Percentiles rank a stretch among this genome's conserved stretches.
These are phyloP conservation scores for Zhuqinia jingwanae DNA, from an alignment of 2,888 invertebrate genomes.

Conservation along the genomic window DNA sequence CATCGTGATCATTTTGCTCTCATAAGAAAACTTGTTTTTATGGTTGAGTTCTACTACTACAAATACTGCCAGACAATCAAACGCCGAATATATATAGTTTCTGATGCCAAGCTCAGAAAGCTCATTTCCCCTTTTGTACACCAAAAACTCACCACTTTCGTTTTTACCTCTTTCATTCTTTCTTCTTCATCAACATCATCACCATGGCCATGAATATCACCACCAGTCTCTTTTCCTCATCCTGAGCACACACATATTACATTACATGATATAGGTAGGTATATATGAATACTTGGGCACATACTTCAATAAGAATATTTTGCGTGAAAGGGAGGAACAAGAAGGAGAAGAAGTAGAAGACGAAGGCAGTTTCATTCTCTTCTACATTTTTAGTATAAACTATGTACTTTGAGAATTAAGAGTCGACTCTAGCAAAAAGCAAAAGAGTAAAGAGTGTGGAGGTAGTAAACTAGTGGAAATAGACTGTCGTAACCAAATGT, in stretches of 20 bases:
- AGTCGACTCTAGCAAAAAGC: no score
- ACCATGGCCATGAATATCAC: not conserved
- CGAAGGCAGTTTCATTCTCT: no score
- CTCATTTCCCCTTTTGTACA: slow-evolving; percentile 50
- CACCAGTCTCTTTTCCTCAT: slow-evolving; percentile 18
- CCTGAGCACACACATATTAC: slow-evolving; percentile 33
- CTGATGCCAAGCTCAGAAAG: not conserved
- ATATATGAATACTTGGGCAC: slow-evolving; percentile 22
- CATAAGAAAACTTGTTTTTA: not conserved
- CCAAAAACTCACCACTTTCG: slow-evolving; percentile 12
- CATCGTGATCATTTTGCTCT: not conserved
- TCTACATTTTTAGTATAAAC: not conserved
- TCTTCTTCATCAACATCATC: slow-evolving; percentile 15
- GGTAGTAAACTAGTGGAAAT: not conserved
- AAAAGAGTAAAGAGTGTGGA: no score
- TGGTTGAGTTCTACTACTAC: not conserved
- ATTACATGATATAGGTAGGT: no score
- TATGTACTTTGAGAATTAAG: not conserved
- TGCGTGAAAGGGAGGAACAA: not conserved
- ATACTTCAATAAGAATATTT: not conserved
- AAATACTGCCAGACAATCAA: not conserved
- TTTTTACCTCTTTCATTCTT: slow-evolving; percentile 44
- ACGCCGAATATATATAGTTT: not conserved
- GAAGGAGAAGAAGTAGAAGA: not conserved
- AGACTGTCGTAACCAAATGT: slow-evolving; percentile 25